Evolutionary conservation across 2,888 invertebrate species (phyloP), one percentile per base, ranked within the genome.

Genomic region (Cyclophora punctaria): DNA sequence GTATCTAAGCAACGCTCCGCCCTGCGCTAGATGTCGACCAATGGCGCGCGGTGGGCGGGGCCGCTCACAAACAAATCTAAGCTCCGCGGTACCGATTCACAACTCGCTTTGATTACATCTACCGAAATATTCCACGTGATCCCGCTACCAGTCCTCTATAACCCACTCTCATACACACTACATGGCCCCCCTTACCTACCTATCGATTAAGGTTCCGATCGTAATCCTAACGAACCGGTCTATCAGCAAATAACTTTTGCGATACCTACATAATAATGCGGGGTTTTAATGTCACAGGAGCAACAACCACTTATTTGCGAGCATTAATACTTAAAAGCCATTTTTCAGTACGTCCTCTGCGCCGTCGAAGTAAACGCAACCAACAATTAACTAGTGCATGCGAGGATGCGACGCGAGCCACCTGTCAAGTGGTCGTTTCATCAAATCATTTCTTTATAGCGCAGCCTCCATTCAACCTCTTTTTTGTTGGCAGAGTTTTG

Each of bases 371-470:
- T 73, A 72, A 75, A 70, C 70, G 74, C 72, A 82, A 77, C 79
- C 75, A 69, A 78, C 79, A 83, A 87, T 86, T 85, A 86, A 73
- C 71, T 69, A 67, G 71, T 80, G 74, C 66, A 76, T 67, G 75
- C 71, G 72, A 74, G 72, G 78, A 78, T 75, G 73, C 74, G 78
- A 75, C 80, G 80, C 83, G 76, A 76, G 80, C 83, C 87, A 87
- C 87, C 87, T 87, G 86, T 86, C 87, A 82, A 79, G 77, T 73
- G 73, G 77, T 71, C 74, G 80, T 83, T 86, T 83, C 80, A 84
- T 86, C 85, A 87, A 88, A 88, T 87, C 86, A 85, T 87, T 84
- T 84, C 83, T 84, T 84, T 82, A 84, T 78, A 73, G 75, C 75
- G 75, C 85, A 86, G 83, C 78, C 83, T 86, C 83, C 73, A 67